Base-by-base conservation (phyloP, 2,888 invertebrate species). In the Drosophila hamatofila region DNA sequence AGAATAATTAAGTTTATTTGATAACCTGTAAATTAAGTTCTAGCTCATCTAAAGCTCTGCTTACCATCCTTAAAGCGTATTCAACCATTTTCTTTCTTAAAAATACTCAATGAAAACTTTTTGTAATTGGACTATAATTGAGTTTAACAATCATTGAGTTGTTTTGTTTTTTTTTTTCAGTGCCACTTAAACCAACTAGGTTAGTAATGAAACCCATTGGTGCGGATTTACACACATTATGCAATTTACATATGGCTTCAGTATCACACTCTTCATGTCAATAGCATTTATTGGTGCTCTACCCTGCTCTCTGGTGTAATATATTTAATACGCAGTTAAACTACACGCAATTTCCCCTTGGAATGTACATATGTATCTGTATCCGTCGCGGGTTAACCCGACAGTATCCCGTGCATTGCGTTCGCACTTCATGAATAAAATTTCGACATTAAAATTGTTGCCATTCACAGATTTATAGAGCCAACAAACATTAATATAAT, bases 381-480 rank as follows among this genome's bases (percentile, higher is more conserved):
- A 44, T 55, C 44, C 48, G 25, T 12, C n/a, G n/a, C 12, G 58
- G 48, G 48, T 62, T 59, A 60, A 49, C 46, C 57, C 52, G 18
- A 12, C 33, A 41, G 58, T 65, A 69, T 56, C 9, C 51, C 56
- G 23, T 16, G 55, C 39, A 33, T 44, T 54, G 51, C 49, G 39
- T 76, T 82, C 48, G 72, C 86, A 78, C 74, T 78, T 81, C 74
- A 81, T 83, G 81, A 88, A 84, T 86, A 73, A 68, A 83, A 71
- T 76, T 79, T 64, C 42, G 39, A 61, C 84, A 79, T 79, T 79
- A 77, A 86, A 71, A 74, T 66, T 60, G 57, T 81, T 44, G 58
- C 67, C 59, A 59, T 79, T 88, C 64, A 41, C 81, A 71, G 72
- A 83, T 83, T 79, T 77, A 79, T 73, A 78, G 60, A 46, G 59